Evolutionary conservation across 2,888 invertebrate genomes (phyloP), one percentile per base, ranked within the genome.

Genomic region (Lepidonotus clava): DNA sequence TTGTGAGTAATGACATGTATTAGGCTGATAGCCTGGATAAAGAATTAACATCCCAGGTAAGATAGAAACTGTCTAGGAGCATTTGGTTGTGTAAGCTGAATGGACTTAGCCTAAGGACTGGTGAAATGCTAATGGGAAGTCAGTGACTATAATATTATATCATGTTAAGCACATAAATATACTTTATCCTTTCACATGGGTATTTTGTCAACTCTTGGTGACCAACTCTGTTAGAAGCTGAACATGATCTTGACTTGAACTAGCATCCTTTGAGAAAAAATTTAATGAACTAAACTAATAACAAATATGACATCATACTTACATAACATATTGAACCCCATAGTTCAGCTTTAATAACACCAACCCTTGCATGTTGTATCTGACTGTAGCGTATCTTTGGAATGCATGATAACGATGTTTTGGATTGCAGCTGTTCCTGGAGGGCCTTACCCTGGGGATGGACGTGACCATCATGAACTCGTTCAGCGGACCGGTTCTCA

Each of bases 371-470:
- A 18, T 18, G 8, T 46, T 46, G 18, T 46, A 46, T 8, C 8
- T 18, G 18, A 18, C 46, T 18, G 46, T 18, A 46, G 46, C 46
- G 46, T 46, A n/a, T n/a, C n/a, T 18, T 46, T 11, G 18, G 8
- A 46, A 11, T 46, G 18, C 8, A 18, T 18, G 46, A 8, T 18
- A 11, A 18, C 18, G 14, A 71, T 51, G 6, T 34, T 18, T 38
- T 36, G 36, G 4, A 38, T 88, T 88, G 2, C 89, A 93, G 92
- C 91, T 93, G 90, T 91, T 91, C 40, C 87, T 93, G 77, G 87
- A 91, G 21, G 89, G 89, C n/a, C 87, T 93, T 71, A 87, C 89
- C 4, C 88, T 93, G 0, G 93, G 92, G 0, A 89, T 92, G 2
- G 89, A 91, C 0, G 91, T 91, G 4, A 90, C 91, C 0, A 91